Conservation (phyloP, 2,888 invertebrate genomes). For the Ichneumoninae sp. region DNA sequence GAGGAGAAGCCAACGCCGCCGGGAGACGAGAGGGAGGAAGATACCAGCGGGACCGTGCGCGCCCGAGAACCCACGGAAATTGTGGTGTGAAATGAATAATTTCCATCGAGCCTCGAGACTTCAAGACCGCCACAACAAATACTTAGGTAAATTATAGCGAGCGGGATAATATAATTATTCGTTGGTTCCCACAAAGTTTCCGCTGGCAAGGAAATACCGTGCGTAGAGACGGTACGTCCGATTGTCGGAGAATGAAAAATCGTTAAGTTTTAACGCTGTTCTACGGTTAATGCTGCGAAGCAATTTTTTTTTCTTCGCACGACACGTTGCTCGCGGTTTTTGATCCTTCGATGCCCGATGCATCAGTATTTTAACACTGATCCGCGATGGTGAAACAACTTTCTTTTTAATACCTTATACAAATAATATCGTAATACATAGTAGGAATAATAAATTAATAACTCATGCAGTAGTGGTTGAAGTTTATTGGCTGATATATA, state of each 20-base stretch:
- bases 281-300: neutral
- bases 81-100: conserved; percentile 73
- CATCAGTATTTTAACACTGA: too few species aligned
- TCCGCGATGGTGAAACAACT: too few species aligned
- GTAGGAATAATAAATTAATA: too few species aligned
- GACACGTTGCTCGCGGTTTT: too few species aligned
- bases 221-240: neutral
- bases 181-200: conserved; percentile 55
- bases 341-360: too few species aligned
- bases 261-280: neutral
- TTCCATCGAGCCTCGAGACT: conserved; percentile 61
- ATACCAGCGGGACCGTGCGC: conserved; percentile 40
- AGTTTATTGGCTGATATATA: too few species aligned
- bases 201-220: conserved; percentile 36
- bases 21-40: conserved; percentile 15
- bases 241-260: neutral
- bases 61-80: conserved; percentile 67
- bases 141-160: conserved; percentile 50
- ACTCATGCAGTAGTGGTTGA: too few species aligned
- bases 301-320: neutral
- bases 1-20: conserved; percentile 59
- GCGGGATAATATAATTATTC: conserved; percentile 57
- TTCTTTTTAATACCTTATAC: too few species aligned
- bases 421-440: too few species aligned
- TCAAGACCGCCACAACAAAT: conserved; percentile 44